These are phyloP conservation scores for Latrodectus geometricus DNA, from an alignment of 1,140 invertebrate genomes.

Conservation along the genomic window DNA sequence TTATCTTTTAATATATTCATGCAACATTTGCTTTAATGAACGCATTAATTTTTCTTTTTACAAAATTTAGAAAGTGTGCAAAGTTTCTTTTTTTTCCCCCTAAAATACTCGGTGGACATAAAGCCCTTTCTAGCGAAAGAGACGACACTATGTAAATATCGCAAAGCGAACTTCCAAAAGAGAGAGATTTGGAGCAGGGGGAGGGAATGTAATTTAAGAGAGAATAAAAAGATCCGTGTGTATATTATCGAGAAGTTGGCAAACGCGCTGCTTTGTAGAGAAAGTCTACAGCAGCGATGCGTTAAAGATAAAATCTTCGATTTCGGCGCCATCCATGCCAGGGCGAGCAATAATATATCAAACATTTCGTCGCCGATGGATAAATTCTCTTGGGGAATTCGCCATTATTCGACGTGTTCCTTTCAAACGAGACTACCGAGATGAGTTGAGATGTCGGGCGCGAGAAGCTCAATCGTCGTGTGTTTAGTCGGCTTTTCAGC, in stretches of 20 bases:
- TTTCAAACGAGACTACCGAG: slow-evolving; percentile 43
- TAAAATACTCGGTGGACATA: background rate
- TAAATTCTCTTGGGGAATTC: slow-evolving; percentile 55
- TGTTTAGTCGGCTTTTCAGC: slow-evolving; percentile 57
- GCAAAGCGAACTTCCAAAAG: background rate
- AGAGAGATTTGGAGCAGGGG: background rate
- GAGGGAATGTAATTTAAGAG: slow-evolving; percentile 8
- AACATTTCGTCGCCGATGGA: slow-evolving; percentile 45
- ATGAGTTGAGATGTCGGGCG: slow-evolving; percentile 57
- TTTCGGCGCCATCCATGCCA: slow-evolving; percentile 51
- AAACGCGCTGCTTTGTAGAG: slow-evolving; percentile 43
- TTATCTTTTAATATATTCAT: too few relatives aligned
- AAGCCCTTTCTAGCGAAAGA: too few relatives aligned
- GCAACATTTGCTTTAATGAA: slow-evolving; percentile 9
- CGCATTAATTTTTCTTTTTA: slow-evolving; percentile 36
- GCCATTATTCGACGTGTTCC: slow-evolving; percentile 36
- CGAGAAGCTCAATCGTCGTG: slow-evolving; percentile 53
- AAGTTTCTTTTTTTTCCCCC: background rate
- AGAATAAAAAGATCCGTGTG: slow-evolving; percentile 19
- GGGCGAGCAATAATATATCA: slow-evolving; percentile 37
- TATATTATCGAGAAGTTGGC: background rate
- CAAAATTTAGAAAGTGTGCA: slow-evolving; percentile 54
- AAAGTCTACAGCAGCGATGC: slow-evolving; percentile 56
- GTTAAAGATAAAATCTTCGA: slow-evolving; percentile 61
- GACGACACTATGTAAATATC: background rate